A percentile compares a stretch with the other conserved stretches of the same genome.
Conservation (phyloP, 2,113 vertebrate species). For the Hylia prasina region DNA sequence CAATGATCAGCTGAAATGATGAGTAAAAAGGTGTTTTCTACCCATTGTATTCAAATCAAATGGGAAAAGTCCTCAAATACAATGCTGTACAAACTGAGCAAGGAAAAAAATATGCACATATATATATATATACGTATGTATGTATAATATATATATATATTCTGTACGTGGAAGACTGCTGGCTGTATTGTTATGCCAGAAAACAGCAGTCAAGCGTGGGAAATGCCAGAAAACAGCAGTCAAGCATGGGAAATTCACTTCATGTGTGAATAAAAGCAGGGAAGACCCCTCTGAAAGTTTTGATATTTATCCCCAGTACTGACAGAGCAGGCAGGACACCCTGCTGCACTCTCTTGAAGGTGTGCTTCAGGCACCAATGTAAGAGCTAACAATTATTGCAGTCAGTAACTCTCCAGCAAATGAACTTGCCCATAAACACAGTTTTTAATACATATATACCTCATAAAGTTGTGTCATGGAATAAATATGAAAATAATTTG, state of each 20-base stretch:
- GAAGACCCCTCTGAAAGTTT: background rate
- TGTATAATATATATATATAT: background rate
- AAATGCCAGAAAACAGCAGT: background rate
- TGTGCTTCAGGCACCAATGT: background rate
- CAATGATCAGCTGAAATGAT: background rate
- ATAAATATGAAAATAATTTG: background rate
- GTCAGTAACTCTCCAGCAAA: background rate
- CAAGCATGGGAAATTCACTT: background rate
- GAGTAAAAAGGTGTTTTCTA: background rate
- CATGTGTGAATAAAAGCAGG: background rate
- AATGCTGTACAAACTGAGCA: background rate
- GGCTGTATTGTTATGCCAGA: background rate
- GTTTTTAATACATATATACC: background rate
- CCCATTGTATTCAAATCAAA: no score
- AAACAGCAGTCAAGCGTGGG: background rate
- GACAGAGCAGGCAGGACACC: background rate
- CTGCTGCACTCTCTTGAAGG: accelerated
- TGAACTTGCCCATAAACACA: background rate
- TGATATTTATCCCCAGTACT: background rate
- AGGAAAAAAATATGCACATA: background rate
- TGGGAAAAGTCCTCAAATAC: background rate
- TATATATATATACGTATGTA: no score
- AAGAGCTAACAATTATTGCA: background rate
- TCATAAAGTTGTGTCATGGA: background rate
- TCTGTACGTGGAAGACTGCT: background rate